Percentiles rank a stretch among this genome's conserved stretches.
Conservation (phyloP, 1,140 invertebrate genomes). For the Cepaea nemoralis region DNA sequence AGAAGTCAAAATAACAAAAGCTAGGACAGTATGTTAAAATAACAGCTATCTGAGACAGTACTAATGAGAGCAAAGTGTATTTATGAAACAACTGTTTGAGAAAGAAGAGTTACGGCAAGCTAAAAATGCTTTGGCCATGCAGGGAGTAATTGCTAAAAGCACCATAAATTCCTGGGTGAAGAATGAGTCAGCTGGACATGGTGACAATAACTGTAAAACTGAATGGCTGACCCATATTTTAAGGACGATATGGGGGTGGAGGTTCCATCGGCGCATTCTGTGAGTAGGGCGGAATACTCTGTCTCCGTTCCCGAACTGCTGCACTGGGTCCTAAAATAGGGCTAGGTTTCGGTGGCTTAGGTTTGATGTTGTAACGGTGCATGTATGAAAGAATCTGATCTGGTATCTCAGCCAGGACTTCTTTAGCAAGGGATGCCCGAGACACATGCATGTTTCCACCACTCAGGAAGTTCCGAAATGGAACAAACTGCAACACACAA, state of each 20-base stretch:
- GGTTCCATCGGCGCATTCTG: not conserved
- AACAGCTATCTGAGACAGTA: too few species aligned
- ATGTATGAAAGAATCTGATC: constrained; percentile 77
- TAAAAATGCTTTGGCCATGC: too few species aligned
- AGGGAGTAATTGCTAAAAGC: too few species aligned
- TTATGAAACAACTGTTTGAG: too few species aligned
- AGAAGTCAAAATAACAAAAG: too few species aligned
- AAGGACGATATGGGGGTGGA: constrained; percentile 1
- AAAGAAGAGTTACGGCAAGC: too few species aligned
- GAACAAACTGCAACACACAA: constrained; percentile 74
- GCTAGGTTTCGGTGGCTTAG: constrained; percentile 57
- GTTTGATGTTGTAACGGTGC: constrained; percentile 74
- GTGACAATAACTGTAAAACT: not conserved
- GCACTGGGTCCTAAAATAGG: not conserved
- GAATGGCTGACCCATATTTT: not conserved
- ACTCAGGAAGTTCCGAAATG: constrained; percentile 73
- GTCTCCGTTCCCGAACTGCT: constrained; percentile 54
- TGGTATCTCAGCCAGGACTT: constrained; percentile 78
- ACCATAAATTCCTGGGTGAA: too few species aligned
- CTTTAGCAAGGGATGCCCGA: constrained; percentile 74
- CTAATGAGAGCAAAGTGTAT: too few species aligned
- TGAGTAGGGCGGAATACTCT: constrained; percentile 39
- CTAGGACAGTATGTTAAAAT: too few species aligned
- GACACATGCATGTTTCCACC: constrained; percentile 52
- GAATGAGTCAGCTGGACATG: too few species aligned